A percentile compares a stretch with the other conserved stretches of the same genome.
These are phyloP conservation scores for Plutomurus gul DNA, from an alignment of 1,140 invertebrate genomes.

Conservation along the genomic window DNA sequence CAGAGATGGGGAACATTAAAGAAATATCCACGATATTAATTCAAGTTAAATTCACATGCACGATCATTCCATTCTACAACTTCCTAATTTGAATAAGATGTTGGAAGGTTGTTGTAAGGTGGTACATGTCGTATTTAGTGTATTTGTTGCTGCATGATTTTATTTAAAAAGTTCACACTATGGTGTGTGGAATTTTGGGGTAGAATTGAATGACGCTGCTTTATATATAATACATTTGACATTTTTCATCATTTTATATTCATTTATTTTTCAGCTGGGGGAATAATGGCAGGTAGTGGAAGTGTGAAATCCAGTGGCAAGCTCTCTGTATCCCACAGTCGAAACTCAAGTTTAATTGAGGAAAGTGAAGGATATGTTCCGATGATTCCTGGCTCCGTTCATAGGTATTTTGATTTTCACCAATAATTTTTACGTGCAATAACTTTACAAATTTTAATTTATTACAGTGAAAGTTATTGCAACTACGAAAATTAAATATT, in stretches of 20 bases:
- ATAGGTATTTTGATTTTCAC: slow-evolving; percentile 19
- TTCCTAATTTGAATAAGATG: too few species aligned
- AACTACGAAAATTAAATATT: too few species aligned
- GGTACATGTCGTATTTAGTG: too few species aligned
- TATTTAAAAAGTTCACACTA: too few species aligned
- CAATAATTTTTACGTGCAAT: not conserved
- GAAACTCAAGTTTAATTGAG: slow-evolving; percentile 59
- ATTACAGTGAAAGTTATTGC: not conserved
- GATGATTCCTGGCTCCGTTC: slow-evolving; percentile 63
- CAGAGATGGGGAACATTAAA: too few species aligned
- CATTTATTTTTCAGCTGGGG: slow-evolving; percentile 18
- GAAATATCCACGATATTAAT: too few species aligned
- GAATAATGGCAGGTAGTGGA: not conserved
- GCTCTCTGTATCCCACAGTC: slow-evolving; percentile 56
- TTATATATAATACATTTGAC: not conserved
- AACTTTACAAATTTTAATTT: not conserved
- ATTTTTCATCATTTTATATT: not conserved
- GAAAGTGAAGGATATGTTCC: slow-evolving; percentile 67
- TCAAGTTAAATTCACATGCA: too few species aligned
- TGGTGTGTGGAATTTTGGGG: too few species aligned
- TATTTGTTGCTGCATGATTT: too few species aligned
- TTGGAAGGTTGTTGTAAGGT: too few species aligned
- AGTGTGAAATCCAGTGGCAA: slow-evolving; percentile 44
- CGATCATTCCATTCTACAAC: too few species aligned
- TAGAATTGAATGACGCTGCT: not conserved